phyloP scores from a whole-genome alignment of 2,113 vertebrate genomes.

The Spilogale gracilis region DNA sequence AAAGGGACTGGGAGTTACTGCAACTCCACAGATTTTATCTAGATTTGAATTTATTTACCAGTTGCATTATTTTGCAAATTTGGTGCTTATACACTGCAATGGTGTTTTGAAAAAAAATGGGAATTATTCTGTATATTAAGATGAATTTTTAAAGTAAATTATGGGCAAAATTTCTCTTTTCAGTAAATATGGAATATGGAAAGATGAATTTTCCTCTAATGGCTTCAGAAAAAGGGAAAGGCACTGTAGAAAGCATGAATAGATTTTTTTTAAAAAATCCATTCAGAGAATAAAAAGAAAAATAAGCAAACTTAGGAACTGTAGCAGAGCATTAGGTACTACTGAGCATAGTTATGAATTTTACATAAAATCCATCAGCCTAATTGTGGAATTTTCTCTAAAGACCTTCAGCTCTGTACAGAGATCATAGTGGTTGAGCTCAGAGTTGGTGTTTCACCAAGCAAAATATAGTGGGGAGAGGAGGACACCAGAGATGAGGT shows the following conservation, averaged over 20 bases:
- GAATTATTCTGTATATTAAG: neutral
- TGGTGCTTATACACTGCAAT: neutral
- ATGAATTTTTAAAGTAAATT: neutral
- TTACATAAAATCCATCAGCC: neutral
- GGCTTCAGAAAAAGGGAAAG: neutral
- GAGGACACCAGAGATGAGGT: neutral
- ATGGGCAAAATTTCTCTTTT: neutral
- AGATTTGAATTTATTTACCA: neutral
- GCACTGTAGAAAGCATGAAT: neutral
- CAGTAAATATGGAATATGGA: neutral
- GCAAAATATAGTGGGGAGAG: neutral
- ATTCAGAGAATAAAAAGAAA: neutral
- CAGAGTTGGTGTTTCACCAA: neutral
- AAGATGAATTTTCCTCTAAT: neutral
- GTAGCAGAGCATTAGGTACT: neutral
- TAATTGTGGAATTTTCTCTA: neutral
- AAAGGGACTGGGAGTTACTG: neutral
- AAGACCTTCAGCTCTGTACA: neutral
- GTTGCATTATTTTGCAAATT: neutral
- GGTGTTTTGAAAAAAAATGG: neutral
- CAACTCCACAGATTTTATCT: neutral
- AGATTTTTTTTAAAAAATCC: neutral
- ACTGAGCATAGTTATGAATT: neutral
- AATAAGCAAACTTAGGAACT: neutral
- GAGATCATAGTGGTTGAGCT: neutral